These are phyloP conservation scores for Monomorium pharaonis DNA, from an alignment of 1,140 invertebrate species.

Conservation along the genomic window DNA sequence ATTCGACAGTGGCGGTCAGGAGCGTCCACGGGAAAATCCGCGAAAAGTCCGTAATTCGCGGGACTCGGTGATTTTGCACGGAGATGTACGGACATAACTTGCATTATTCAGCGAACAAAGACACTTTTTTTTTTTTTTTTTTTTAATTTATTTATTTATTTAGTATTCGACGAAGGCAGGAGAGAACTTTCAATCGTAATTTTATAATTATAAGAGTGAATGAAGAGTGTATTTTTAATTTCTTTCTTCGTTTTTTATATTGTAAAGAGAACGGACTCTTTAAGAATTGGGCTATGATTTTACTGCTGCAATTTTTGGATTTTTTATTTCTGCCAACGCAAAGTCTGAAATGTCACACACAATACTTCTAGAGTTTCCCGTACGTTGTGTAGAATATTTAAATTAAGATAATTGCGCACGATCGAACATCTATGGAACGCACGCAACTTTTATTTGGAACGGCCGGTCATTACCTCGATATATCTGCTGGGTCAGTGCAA, in stretches of 20 bases:
- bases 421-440: conserved; percentile 5
- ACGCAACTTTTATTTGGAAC: conserved; percentile 47
- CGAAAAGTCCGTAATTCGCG: background rate
- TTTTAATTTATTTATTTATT: too few species aligned
- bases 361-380: background rate
- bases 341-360: background rate
- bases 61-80: background rate
- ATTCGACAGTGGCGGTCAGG: conserved; percentile 39
- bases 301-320: background rate
- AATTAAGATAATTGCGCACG: conserved; percentile 26
- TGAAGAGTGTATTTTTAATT: background rate
- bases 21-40: conserved; percentile 19
- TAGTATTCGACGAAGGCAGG: background rate
- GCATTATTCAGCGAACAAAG: too few species aligned
- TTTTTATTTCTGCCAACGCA: background rate
- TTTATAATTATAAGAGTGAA: background rate
- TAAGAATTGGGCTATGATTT: background rate
- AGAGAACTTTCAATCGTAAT: background rate
- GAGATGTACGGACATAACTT: background rate
- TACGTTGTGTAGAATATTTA: conserved; percentile 7
- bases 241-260: background rate
- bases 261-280: too few species aligned
- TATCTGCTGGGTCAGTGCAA: conserved; percentile 36
- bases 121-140: background rate
- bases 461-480: conserved; percentile 45